Evolutionary conservation across 2,888 invertebrate genomes (phyloP), one percentile per base, ranked within the genome.

Genomic region (Papilio demoleus): DNA sequence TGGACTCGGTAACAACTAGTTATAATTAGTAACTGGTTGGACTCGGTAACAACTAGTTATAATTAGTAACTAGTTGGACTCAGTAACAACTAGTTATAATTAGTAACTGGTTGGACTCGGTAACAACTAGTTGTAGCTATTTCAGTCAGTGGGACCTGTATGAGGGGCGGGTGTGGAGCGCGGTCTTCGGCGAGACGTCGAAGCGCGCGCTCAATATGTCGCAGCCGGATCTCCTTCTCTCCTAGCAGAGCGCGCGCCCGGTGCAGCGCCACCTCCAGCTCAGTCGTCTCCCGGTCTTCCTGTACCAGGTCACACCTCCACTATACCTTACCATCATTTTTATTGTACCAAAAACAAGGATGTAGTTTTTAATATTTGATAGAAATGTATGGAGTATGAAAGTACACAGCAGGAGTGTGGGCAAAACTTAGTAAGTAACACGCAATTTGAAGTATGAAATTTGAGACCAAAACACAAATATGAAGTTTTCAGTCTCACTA

Each of bases 251-350:
- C 96, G 1, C 96, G 94, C 2, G 97, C 97, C 0, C 97, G 94
- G 88, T 97, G 97, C 56, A 97, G 85, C 68, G 96, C 96, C 70
- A 97, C 96, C 84, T 97, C 97, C 93, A 97, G 95, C 79, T 97
- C 97, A 0, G 97, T 96, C 2, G 96, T 88, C 73, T 97, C 97
- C 71, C 96, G 95, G 83, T 97, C 96, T 85, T 97, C 97, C 95
- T 96, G 84, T 22, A 38, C 63, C 45, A 50, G n/a, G 12, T 19
- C 38, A 9, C 50, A 31, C 31, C 31, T 56, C 47, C 22, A 27
- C 2, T 50, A n/a, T 50, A 50, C 11, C 24, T 11, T 2, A n/a
- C 2, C 31, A 3, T 27, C 22, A 27, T 1, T n/a, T 6, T n/a
- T n/a, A n/a, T n/a, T n/a, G n/a, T n/a, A n/a, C n/a, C n/a, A n/a